Evolutionary conservation across 2,888 invertebrate genomes (phyloP).

Genomic region (Oscheius sp.): DNA sequence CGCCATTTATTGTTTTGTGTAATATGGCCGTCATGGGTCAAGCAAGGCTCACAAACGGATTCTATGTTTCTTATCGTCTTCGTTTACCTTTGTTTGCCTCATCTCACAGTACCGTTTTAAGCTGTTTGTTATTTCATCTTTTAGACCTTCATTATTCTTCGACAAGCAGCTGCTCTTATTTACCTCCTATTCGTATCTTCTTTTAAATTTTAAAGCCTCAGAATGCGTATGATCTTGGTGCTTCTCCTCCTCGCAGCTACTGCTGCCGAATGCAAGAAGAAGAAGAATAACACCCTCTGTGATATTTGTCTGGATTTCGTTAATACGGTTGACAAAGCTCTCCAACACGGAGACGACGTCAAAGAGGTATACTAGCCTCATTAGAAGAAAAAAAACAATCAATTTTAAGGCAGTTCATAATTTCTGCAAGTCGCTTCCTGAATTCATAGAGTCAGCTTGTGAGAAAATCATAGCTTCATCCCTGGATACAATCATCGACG

Average conservation of each 20-base stretch:
- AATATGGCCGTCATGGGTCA: not conserved
- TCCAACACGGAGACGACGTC: conserved; percentile 21
- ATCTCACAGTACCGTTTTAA: too few species aligned
- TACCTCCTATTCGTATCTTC: too few species aligned
- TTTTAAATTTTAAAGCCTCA: too few species aligned
- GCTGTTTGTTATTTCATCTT: too few species aligned
- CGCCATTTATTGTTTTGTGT: too few species aligned
- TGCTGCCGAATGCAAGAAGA: too few species aligned
- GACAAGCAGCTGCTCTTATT: too few species aligned
- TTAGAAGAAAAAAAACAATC: not conserved
- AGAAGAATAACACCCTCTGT: conserved; percentile 1
- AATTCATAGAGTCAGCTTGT: conserved; percentile 1
- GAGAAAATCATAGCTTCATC: conserved; percentile 13
- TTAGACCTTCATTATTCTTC: too few species aligned
- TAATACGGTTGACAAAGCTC: conserved; percentile 1
- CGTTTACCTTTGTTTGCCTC: too few species aligned
- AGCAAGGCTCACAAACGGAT: not conserved
- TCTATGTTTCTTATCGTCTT: too few species aligned
- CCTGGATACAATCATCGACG: conserved; percentile 14
- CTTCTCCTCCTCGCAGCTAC: not conserved
- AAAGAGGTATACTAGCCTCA: not conserved
- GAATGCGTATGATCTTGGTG: conserved; percentile 8
- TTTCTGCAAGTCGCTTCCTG: conserved; percentile 16
- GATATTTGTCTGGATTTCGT: conserved; percentile 10
- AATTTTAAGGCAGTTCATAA: conserved; percentile 19